Conservation (phyloP, 1,140 invertebrate species). For the Zaprionus ornatus region DNA sequence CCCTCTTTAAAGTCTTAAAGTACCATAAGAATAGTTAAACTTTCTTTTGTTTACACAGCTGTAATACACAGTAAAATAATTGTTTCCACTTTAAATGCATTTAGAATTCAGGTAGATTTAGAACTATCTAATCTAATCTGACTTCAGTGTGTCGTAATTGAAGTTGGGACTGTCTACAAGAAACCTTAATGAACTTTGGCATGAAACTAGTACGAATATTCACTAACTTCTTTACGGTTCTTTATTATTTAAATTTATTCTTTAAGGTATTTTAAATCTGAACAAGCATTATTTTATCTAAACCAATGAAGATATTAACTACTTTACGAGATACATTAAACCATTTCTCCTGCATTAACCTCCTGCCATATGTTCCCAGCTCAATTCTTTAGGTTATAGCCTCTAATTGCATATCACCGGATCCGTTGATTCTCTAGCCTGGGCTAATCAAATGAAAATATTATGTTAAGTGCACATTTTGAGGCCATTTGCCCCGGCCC, state of each 20-base stretch:
- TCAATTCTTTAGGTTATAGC: conserved; percentile 24
- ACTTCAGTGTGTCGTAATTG: background rate
- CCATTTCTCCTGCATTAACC: background rate
- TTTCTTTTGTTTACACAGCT: background rate
- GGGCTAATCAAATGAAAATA: conserved; percentile 48
- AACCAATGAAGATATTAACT: background rate
- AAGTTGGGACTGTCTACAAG: background rate
- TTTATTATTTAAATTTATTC: too few species aligned
- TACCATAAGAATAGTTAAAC: background rate
- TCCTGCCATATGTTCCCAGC: conserved; percentile 36
- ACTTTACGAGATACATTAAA: background rate
- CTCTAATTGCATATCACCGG: conserved; percentile 35
- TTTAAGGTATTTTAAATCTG: background rate
- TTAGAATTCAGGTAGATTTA: background rate
- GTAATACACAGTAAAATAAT: background rate
- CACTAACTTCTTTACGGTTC: too few species aligned
- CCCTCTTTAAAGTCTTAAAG: background rate
- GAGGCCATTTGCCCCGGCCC: conserved; percentile 22
- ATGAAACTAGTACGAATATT: background rate
- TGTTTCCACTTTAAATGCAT: background rate
- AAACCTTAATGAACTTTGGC: background rate
- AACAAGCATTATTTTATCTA: background rate
- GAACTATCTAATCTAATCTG: conserved; percentile 2
- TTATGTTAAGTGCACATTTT: conserved; percentile 54
- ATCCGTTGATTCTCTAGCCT: conserved; percentile 20